Conservation (phyloP, 2,888 invertebrate species). For the Coenonympha glycerion region DNA sequence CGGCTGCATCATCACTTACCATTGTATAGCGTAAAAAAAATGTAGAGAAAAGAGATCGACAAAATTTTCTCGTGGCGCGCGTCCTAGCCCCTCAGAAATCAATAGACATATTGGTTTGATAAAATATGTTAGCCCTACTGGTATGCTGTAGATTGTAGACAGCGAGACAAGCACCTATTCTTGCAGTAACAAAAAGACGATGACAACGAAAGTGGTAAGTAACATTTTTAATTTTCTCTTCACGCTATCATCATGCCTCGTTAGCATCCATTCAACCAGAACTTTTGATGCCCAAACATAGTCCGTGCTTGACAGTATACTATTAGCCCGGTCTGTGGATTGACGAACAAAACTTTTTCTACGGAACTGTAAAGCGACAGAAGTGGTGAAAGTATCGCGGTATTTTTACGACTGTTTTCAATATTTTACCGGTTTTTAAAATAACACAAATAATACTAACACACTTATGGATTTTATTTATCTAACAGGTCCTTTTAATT, state of each 20-base stretch:
- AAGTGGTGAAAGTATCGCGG: conserved; percentile 53
- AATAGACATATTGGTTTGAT: too few relatives aligned
- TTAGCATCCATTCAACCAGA: conserved; percentile 41
- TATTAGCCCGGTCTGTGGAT: too few relatives aligned
- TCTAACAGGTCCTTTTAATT: background rate
- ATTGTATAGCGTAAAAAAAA: too few relatives aligned
- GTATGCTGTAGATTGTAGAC: background rate
- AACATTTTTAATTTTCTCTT: conserved; percentile 40
- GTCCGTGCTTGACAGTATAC: conserved; percentile 35
- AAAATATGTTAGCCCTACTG: too few relatives aligned
- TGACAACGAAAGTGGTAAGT: background rate
- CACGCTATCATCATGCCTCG: conserved; percentile 32
- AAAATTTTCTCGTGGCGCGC: too few relatives aligned
- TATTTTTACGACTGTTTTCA: conserved; percentile 39
- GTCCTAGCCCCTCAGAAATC: too few relatives aligned
- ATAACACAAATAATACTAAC: conserved; percentile 12
- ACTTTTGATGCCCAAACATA: conserved; percentile 49
- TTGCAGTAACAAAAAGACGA: conserved; percentile 4
- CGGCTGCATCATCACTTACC: too few relatives aligned
- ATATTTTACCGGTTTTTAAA: conserved; percentile 26
- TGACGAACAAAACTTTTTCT: conserved; percentile 34
- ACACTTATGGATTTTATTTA: conserved; percentile 2
- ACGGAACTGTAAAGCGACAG: conserved; percentile 39
- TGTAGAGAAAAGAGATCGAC: too few relatives aligned
- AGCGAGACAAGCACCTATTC: background rate